A percentile compares a stretch with the other conserved stretches of the same genome.
Evolutionary conservation across 2,888 invertebrate species (phyloP).

Genomic region (Tetranychus piercei): DNA sequence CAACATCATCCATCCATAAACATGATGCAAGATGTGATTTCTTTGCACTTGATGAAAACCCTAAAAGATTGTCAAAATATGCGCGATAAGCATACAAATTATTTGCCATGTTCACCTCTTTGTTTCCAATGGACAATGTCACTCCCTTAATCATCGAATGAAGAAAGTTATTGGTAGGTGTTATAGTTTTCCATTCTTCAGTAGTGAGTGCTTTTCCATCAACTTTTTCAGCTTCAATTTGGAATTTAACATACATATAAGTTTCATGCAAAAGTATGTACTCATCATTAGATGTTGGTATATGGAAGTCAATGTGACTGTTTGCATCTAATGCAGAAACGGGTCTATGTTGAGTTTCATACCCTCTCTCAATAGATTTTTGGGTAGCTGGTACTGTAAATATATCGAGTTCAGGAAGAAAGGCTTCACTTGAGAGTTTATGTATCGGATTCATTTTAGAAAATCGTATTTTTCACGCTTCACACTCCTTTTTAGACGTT

Average conservation of each 20-base stretch:
- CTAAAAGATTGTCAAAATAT: background rate
- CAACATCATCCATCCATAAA: too few species aligned
- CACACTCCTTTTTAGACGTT: background rate
- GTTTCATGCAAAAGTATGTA: conserved; percentile 1
- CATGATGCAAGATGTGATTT: background rate
- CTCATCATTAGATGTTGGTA: too few species aligned
- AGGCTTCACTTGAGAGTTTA: background rate
- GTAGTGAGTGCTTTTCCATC: background rate
- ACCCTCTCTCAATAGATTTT: too few species aligned
- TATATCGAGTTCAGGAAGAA: too few species aligned
- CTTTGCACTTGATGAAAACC: background rate
- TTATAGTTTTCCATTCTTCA: background rate
- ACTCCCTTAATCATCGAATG: background rate
- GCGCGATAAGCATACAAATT: background rate
- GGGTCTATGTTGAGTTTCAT: too few species aligned
- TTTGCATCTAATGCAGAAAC: background rate
- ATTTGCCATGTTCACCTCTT: background rate
- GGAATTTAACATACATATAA: background rate
- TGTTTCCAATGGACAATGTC: background rate
- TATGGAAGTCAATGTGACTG: conserved; percentile 3
- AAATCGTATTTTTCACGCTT: background rate
- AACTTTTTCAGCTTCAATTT: background rate
- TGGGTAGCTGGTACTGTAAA: too few species aligned
- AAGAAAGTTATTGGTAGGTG: background rate
- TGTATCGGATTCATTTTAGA: conserved; percentile 2